Conservation (phyloP, 2,113 vertebrate genomes). For the Microcebus ravelobensis region DNA sequence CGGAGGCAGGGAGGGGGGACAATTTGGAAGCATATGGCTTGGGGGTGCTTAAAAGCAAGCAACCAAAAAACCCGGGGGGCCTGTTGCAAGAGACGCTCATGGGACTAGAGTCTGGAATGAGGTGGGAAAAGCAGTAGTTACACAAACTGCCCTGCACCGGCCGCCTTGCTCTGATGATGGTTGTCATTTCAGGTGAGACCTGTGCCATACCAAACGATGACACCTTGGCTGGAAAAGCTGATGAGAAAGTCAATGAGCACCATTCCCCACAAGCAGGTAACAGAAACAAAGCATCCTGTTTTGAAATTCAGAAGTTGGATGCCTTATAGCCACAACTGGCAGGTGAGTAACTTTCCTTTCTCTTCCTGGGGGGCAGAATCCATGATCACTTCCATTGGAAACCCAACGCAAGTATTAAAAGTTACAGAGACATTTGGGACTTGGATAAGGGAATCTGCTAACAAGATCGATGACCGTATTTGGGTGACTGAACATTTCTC, state of each 20-base stretch:
- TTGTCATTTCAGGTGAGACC: slow-evolving; percentile 81
- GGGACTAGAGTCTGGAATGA: background rate
- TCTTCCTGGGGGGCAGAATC: slow-evolving; percentile 84
- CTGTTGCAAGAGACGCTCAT: background rate
- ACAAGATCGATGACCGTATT: slow-evolving; percentile 89
- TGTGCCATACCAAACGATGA: slow-evolving; percentile 92
- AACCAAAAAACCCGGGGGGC: background rate
- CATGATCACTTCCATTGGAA: slow-evolving; percentile 90
- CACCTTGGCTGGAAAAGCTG: slow-evolving; percentile 84
- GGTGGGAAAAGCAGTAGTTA: too few relatives aligned
- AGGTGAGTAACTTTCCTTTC: background rate
- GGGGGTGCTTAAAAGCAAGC: background rate
- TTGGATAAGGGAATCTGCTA: slow-evolving; percentile 93
- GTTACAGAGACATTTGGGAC: slow-evolving; percentile 92
- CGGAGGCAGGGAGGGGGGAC: fast-evolving
- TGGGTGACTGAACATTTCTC: slow-evolving; percentile 97
- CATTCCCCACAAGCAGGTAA: slow-evolving; percentile 87
- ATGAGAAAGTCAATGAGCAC: slow-evolving; percentile 75
- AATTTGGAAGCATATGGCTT: background rate
- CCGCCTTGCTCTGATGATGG: background rate
- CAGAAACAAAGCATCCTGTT: background rate
- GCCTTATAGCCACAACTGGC: background rate
- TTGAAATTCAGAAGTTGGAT: background rate
- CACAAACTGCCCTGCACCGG: fast-evolving
- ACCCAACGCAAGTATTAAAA: slow-evolving; percentile 88